Base-by-base conservation (phyloP, 2,113 vertebrate species). In the Myotis yumanensis region DNA sequence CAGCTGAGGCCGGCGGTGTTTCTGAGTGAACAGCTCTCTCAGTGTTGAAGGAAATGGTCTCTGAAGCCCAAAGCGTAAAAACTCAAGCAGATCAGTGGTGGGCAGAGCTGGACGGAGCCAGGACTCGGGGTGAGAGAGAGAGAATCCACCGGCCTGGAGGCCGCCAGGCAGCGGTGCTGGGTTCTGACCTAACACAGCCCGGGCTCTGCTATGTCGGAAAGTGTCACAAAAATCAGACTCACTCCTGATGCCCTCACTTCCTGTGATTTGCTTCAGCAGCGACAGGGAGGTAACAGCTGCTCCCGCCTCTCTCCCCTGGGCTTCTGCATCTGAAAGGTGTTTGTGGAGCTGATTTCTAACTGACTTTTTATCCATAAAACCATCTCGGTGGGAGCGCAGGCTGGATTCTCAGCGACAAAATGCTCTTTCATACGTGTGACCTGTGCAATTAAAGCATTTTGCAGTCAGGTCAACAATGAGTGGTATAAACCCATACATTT, bases 251-350 rank as follows among this genome's bases (percentile, higher is more conserved):
- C 11, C 8, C 11, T 23, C 16, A 6, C 28, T 79, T 12, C 15
- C 0, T 35, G 16, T 7, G 4, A 28, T 48, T 40, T 51, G 4
- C 59, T 75, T 69, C 20, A 30, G 22, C 37, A 51, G 20, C 25
- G 43, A 6, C 4, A 20, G 66, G 28, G 52, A 69, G 71, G 6
- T 15, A 20, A 11, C 2, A 18, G 17, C 5, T 25, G 46, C 30
- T 0, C 4, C 46, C 7, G 11, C 7, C n/a, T 30, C 3, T 16
- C 11, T 28, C 18, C 48, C 48, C 35, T 43, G 2, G 12, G 32
- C 2, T 28, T 62, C 57, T 28, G 64, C 37, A 14, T 43, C 35
- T 66, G 11, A 46, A 81, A 12, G 14, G 9, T 1, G 4, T 18
- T 89, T 16, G 64, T 11, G 35, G 40, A 14, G 25, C 6, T 23